phyloP scores from a whole-genome alignment of 2,113 vertebrate species.

The Cynoglossus semilaevis region DNA sequence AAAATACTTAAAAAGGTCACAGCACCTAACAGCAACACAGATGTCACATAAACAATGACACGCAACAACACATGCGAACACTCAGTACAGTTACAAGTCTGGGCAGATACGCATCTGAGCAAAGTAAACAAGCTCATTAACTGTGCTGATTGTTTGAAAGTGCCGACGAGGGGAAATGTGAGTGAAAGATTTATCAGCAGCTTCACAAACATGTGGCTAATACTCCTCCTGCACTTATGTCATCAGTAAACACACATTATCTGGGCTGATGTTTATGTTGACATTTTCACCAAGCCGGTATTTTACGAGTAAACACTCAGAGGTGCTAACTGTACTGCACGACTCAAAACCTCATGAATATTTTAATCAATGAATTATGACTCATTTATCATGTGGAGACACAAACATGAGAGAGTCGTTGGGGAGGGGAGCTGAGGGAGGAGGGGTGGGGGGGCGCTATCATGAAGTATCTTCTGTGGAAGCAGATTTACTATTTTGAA shows the following conservation, averaged over 20 bases:
- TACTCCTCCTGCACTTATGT: constrained; percentile 22
- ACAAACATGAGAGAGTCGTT: no score
- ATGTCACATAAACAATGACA: constrained; percentile 20
- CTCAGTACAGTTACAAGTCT: constrained; percentile 25
- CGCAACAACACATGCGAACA: constrained; percentile 22
- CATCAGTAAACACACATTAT: constrained; percentile 11
- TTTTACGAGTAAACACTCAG: constrained; percentile 14
- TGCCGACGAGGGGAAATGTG: constrained; percentile 43
- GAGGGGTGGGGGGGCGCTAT: no score
- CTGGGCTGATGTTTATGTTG: constrained; percentile 2
- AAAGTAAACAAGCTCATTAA: constrained; percentile 67
- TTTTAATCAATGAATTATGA: constrained; percentile 12
- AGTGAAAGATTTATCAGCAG: constrained; percentile 40
- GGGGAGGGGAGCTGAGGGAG: no score
- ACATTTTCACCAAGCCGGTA: constrained; percentile 9
- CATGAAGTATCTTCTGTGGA: no score
- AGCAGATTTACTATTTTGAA: no score
- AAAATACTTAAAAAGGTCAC: constrained; percentile 5
- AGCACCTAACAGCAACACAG: constrained; percentile 33
- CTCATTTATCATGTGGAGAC: neutral
- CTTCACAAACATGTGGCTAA: constrained; percentile 44
- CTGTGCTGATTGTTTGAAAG: constrained; percentile 57
- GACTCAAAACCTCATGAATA: constrained; percentile 31
- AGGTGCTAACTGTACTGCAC: constrained; percentile 22
- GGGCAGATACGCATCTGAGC: constrained; percentile 37